phyloP scores from a whole-genome alignment of 2,113 vertebrate species.

The Hypocryptadius cinnamomeus region DNA sequence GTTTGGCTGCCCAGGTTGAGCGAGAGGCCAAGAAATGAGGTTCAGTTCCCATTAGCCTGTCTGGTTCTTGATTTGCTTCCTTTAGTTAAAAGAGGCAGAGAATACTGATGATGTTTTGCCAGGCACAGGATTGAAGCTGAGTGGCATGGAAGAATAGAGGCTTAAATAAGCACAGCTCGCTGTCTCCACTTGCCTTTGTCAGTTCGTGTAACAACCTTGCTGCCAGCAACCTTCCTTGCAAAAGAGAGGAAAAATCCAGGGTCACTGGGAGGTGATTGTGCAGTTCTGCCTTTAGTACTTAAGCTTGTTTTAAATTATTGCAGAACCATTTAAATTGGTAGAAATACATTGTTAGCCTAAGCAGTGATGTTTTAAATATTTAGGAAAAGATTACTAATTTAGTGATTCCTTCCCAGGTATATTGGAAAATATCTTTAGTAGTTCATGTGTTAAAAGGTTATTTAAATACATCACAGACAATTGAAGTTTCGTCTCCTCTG shows the following conservation, averaged over 20 bases:
- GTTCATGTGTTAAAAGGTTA: neutral
- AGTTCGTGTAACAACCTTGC: constrained; percentile 1
- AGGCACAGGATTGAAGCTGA: constrained; percentile 29
- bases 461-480: neutral
- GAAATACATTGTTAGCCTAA: neutral
- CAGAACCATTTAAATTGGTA: neutral
- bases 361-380: neutral
- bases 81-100: constrained; percentile 22
- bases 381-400: neutral
- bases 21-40: constrained; percentile 56
- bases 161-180: constrained; percentile 46
- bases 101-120: constrained; percentile 43
- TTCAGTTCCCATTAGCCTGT: constrained; percentile 63
- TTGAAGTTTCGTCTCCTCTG: neutral
- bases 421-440: neutral
- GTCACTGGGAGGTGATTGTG: constrained; percentile 25
- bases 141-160: constrained; percentile 35
- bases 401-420: neutral
- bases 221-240: constrained; percentile 38
- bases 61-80: constrained; percentile 55
- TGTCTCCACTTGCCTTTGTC: constrained; percentile 39
- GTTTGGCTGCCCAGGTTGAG: constrained; percentile 44
- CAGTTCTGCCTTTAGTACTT: neutral
- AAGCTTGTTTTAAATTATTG: neutral
- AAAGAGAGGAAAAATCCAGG: neutral